Evolutionary conservation across 2,113 vertebrate genomes (phyloP), one percentile per base, ranked within the genome.

Genomic region (Cavia aperea): DNA sequence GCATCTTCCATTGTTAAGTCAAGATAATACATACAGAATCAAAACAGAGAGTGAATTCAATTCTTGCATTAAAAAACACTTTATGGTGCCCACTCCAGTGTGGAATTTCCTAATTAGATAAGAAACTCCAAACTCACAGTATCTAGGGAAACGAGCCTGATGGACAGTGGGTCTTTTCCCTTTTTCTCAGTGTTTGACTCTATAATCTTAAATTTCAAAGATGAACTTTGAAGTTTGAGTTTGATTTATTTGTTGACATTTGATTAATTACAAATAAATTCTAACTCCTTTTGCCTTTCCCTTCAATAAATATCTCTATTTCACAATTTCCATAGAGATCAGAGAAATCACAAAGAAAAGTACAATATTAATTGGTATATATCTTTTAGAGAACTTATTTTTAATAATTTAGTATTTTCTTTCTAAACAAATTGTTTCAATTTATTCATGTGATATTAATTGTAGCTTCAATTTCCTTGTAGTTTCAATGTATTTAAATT

Each of bases 1-100:
- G 66, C 8, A 14, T 86, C 26, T 62, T 89, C 88, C 6, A 84
- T 36, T 92, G 31, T 58, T 83, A 58, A n/a, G 46, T 89, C 84
- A 89, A 60, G 46, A n/a, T 78, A 83, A 92, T 93, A 92, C 79
- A 92, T 92, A 70, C 54, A 93, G 39, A 95, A 86, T 81, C 36
- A 58, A 94, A 60, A 4, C 60, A 92, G 10, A n/a, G 18, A 90
- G 49, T 87, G 23, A 6, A 24, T 83, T 92, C 54, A 72, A 1
- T 26, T 92, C 77, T 77, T 49, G 62, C 15, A 66, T 54, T 86
- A 46, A 66, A 91, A 93, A 51, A 7, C 43, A 89, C 8, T 14
- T 81, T 54, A 51, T 2, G 0, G 1, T 83, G 23, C 29, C 89
- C 75, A 83, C 31, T 88, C 11, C 82, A 21, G 68, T 54, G 24